Conservation (phyloP, 2,888 invertebrate genomes). For the Saturnia japonica region DNA sequence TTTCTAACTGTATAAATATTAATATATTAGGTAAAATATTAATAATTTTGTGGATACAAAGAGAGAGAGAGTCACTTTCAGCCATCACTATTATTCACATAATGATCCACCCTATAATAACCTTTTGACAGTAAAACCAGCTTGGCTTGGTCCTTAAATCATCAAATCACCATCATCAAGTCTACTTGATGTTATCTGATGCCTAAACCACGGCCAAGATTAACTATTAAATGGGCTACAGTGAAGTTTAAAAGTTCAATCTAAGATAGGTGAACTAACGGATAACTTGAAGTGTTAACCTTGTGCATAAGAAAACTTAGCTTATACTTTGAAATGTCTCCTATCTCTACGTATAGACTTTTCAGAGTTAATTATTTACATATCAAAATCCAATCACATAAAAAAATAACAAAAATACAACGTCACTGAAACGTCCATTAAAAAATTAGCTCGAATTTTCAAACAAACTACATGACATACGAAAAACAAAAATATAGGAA, state of each 20-base stretch:
- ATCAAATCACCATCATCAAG: too few relatives aligned
- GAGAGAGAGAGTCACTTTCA: too few relatives aligned
- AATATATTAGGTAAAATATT: too few relatives aligned
- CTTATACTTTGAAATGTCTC: not conserved
- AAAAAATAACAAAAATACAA: not conserved
- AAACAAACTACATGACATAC: conserved; percentile 18
- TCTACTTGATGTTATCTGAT: not conserved
- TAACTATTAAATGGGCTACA: not conserved
- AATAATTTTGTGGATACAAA: too few relatives aligned
- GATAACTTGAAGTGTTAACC: too few relatives aligned
- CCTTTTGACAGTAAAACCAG: too few relatives aligned
- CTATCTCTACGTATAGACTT: not conserved
- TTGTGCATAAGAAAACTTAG: too few relatives aligned
- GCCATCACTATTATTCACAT: too few relatives aligned
- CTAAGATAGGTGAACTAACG: not conserved
- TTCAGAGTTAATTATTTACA: not conserved
- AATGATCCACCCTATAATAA: too few relatives aligned
- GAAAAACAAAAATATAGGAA: conserved; percentile 30
- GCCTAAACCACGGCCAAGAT: not conserved
- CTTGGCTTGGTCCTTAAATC: too few relatives aligned
- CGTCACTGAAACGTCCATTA: not conserved
- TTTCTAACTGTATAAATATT: too few relatives aligned
- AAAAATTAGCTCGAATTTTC: not conserved
- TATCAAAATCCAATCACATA: not conserved
- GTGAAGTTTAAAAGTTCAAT: not conserved